Base-by-base conservation (phyloP, 2,797 vertebrate species). In the Pempheris klunzingeri region DNA sequence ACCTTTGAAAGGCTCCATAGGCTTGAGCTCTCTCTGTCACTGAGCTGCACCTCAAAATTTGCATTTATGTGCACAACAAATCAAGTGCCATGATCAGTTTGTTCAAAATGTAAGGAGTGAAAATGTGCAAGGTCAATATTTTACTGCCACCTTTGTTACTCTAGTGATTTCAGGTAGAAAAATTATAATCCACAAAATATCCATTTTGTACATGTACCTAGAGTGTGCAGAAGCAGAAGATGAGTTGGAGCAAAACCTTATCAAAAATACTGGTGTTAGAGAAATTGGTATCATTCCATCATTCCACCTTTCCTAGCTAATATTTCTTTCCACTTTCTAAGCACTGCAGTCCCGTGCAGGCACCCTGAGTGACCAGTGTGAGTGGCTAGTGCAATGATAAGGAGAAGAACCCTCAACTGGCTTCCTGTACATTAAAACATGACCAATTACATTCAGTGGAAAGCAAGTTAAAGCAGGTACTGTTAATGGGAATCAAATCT, bases 1-100 rank as follows among this genome's bases (percentile, higher is more conserved):
- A 78, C 74, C 80, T 80, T 83, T 72, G 71, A 41, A 20, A 15
- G 50, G 30, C 54, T 66, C 38, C 30, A 47, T 63, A 53, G 54
- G 41, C 28, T 50, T 26, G 28, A 72, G 58, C n/a, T 30, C 26
- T 58, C 22, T 20, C 20, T 57, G 60, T 71, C 77, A 50, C 65
- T 30, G 34, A 50, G 34, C 39, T 30, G 43, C 50, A 52, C 18
- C 12, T 17, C 50, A 24, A n/a, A 28, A 71, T 72, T 69, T 65
- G 58, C 53, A 84, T 54, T 46, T 62, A 24, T 3, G 15, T 71
- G 20, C 9, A 0, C 26, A 41, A 30, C 24, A 34, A 61, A 47
- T 57, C 22, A 70, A 70, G 41, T 36, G 32, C 18, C 34, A 9
- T 6, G 26, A 54, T 61, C 64, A 69, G 44, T 62, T 57, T 66